Conservation (phyloP, 2,797 vertebrate genomes). For the Eulemur mongoz region DNA sequence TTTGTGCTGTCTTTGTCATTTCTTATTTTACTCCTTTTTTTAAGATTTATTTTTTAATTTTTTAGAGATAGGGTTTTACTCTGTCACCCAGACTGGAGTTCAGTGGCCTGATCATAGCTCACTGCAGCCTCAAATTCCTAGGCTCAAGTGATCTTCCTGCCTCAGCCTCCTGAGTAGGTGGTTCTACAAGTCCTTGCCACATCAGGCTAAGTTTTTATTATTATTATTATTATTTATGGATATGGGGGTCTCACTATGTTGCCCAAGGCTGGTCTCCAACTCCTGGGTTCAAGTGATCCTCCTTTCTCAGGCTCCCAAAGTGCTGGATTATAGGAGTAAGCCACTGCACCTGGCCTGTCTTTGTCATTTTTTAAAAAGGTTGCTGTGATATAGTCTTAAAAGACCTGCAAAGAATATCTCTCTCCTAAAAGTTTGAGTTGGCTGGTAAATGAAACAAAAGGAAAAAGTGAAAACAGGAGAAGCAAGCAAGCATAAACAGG, state of each 20-base stretch:
- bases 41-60: background rate
- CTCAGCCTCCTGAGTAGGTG: background rate
- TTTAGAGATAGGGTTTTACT: background rate
- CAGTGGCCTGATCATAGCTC: background rate
- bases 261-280: background rate
- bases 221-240: background rate
- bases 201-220: background rate
- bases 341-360: background rate
- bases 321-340: background rate
- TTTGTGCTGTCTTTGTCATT: slow-evolving; percentile 3
- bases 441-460: background rate
- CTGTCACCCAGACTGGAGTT: background rate
- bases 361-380: background rate
- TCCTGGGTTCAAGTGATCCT: background rate
- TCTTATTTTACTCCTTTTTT: background rate
- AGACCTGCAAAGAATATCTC: background rate
- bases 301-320: background rate
- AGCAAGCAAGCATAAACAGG: background rate
- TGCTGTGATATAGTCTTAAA: background rate
- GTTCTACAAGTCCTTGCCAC: background rate
- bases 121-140: background rate
- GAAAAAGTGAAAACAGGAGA: background rate
- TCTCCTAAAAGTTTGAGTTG: background rate
- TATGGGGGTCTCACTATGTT: background rate
- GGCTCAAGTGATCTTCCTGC: background rate